Evolutionary conservation across 2,797 vertebrate species (phyloP), one percentile per base, ranked within the genome.

Genomic region (Hemibagrus guttatus): DNA sequence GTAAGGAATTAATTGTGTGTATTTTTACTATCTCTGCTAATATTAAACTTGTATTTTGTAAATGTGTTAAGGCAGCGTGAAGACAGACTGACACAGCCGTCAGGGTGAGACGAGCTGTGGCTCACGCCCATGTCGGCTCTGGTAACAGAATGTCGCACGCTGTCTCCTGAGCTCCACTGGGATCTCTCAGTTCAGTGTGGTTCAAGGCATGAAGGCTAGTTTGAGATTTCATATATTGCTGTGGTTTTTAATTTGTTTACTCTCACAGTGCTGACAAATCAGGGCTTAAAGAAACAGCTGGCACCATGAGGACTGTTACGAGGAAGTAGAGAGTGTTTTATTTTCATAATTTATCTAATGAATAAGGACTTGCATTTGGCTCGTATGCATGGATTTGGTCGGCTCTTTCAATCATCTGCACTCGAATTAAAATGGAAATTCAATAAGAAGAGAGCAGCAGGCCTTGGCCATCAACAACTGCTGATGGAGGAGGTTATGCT

Each of bases 271-370:
- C 87, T 88, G 86, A 89, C 82, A 39, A 86, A 86, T 81, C 63
- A 81, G 54, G 26, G 39, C 68, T 66, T 58, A n/a, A 54, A 83
- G 46, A 63, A 89, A 83, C 31, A 85, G 64, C 80, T 59, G 56
- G 80, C 56, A 83, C 61, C 68, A 54, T 46, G 66, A 85, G 81
- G 84, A 84, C 31, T 87, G 71, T 71, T 85, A n/a, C 49, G 66
- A 61, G 81, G 82, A 87, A 81, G 58, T 80, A 39, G 64, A 56
- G 69, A 85, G 61, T 26, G 21, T 84, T 88, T 88, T 81, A 83
- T 81, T 87, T 89, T 89, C 28, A 87, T 84, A 85, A 90, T 90
- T 89, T 85, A 87, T 84, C 86, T 87, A 90, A 88, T 85, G 82
- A 89, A 90, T 58, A 75, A 84, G 71, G 58, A 64, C 26, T 87